phyloP scores from a whole-genome alignment of 2,113 vertebrate species.

The Melanerpes aurifrons region DNA sequence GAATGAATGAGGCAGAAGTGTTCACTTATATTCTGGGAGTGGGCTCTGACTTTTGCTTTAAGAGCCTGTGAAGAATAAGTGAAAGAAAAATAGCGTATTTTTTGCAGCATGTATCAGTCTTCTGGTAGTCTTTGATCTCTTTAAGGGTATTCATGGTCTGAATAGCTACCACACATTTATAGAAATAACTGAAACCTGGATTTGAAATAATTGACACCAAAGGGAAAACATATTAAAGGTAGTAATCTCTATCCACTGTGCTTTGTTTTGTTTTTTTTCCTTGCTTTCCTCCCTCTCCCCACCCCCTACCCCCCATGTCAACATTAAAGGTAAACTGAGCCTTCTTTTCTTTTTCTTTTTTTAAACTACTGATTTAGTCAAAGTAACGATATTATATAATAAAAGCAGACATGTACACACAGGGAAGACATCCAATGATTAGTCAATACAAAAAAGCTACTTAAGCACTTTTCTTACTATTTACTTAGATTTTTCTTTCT shows the following conservation, averaged over 20 bases:
- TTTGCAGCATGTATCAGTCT: conserved; percentile 68
- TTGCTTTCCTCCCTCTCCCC: neutral
- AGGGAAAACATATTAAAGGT: conserved; percentile 75
- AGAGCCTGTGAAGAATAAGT: conserved; percentile 46
- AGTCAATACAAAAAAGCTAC: neutral
- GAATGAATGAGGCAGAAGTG: conserved; percentile 16
- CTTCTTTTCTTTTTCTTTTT: conserved; percentile 43
- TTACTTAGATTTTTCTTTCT: conserved; percentile 29
- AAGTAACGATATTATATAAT: neutral
- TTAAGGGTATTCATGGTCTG: conserved; percentile 69
- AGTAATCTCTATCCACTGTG: conserved; percentile 50
- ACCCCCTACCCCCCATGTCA: conserved; percentile 10
- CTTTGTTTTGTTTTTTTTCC: no score
- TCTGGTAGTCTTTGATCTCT: conserved; percentile 74
- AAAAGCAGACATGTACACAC: neutral
- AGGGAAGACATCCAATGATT: neutral
- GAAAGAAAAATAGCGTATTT: conserved; percentile 64
- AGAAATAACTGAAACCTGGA: conserved; percentile 72
- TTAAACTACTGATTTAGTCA: conserved; percentile 45
- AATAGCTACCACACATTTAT: conserved; percentile 69
- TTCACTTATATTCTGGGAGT: conserved; percentile 17
- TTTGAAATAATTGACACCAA: conserved; percentile 80
- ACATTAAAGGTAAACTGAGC: conserved; percentile 65
- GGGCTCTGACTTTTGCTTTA: conserved; percentile 63
- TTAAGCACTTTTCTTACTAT: neutral